A percentile compares a stretch with the other conserved stretches of the same genome.
These are phyloP conservation scores for Bombus cullumanus DNA, from an alignment of 1,140 invertebrate genomes.

Conservation along the genomic window DNA sequence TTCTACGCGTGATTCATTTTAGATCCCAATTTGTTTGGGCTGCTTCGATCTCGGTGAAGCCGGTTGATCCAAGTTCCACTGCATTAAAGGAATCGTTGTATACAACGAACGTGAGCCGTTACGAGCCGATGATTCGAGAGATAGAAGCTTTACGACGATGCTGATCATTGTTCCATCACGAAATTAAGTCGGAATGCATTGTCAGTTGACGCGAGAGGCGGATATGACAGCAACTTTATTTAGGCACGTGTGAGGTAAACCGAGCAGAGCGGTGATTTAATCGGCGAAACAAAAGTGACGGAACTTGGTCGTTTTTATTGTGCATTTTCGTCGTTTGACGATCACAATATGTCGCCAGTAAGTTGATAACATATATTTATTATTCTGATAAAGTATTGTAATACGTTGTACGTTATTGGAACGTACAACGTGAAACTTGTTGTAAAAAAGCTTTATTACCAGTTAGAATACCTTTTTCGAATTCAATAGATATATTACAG, in stretches of 20 bases:
- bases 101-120: not conserved
- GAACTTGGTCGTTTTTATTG: not conserved
- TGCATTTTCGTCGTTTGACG: not conserved
- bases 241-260: constrained; percentile 40
- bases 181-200: constrained; percentile 36
- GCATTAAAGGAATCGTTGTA: not conserved
- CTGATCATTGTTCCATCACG: constrained; percentile 19
- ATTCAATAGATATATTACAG: not conserved
- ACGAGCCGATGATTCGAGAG: constrained; percentile 19
- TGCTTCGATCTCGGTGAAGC: not conserved
- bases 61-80: not conserved
- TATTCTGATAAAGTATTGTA: not conserved
- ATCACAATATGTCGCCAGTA: not conserved
- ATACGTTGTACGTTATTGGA: not conserved
- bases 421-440: not conserved
- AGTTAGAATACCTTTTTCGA: not conserved
- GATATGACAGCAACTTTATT: constrained; percentile 42
- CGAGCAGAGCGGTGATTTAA: constrained; percentile 37
- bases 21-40: too few relatives aligned
- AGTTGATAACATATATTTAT: too few relatives aligned
- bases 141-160: constrained; percentile 25
- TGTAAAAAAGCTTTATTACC: not conserved
- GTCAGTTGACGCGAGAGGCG: not conserved
- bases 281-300: not conserved
- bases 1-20: too few relatives aligned